Evolutionary conservation across 23 tunicate species (phyloP).

Genomic region (Trididemnum miniatum): DNA sequence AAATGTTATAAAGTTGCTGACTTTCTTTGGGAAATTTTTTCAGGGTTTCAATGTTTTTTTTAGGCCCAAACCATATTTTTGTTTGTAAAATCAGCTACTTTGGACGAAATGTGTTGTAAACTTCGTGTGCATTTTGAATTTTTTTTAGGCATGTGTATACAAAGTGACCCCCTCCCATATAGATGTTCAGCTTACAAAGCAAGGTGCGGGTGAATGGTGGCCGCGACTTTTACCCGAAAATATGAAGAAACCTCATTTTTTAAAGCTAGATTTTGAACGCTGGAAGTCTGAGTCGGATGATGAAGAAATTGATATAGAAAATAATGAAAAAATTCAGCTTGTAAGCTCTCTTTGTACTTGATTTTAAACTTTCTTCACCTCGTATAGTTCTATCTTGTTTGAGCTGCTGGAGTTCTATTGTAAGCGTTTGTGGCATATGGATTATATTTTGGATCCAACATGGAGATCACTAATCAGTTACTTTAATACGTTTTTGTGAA

Average conservation of each 20-base stretch:
- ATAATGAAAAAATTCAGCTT: too few relatives aligned
- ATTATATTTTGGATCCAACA: too few relatives aligned
- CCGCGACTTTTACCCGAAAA: slow-evolving; percentile 74
- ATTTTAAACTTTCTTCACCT: too few relatives aligned
- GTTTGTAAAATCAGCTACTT: too few relatives aligned
- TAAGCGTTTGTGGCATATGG: too few relatives aligned
- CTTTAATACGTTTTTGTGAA: too few relatives aligned
- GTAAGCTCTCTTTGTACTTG: too few relatives aligned
- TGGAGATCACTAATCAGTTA: too few relatives aligned
- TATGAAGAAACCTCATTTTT: slow-evolving; percentile 67
- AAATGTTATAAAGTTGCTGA: too few relatives aligned
- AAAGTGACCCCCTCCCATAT: slow-evolving; percentile 39
- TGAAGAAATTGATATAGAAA: slow-evolving; percentile 26
- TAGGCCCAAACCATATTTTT: not conserved
- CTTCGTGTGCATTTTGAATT: not conserved
- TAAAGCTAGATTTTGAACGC: slow-evolving; percentile 85
- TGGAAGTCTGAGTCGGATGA: slow-evolving; percentile 87
- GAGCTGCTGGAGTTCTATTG: too few relatives aligned
- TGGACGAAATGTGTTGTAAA: too few relatives aligned
- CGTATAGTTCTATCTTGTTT: too few relatives aligned
- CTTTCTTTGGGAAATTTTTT: not conserved
- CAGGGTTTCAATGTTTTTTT: not conserved
- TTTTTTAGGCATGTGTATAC: slow-evolving; percentile 53
- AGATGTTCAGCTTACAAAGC: slow-evolving; percentile 60
- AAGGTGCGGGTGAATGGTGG: slow-evolving; percentile 76